Conservation (phyloP, 2,888 invertebrate genomes). For the Polydrusus tereticollis region DNA sequence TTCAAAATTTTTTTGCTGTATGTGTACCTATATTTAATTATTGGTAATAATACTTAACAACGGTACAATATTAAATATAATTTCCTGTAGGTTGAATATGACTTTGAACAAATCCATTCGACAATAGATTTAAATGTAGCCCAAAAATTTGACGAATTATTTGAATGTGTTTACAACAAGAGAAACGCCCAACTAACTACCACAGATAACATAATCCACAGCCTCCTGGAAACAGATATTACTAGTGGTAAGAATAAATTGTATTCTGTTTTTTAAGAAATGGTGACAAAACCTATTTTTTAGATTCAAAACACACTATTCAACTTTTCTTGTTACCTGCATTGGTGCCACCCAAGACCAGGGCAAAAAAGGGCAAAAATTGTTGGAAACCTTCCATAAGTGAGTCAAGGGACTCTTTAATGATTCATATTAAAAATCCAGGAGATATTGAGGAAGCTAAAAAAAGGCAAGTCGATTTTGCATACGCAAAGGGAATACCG, state of each 20-base stretch:
- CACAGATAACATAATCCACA: too few relatives aligned
- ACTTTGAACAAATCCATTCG: constrained; percentile 6
- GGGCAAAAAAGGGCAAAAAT: not conserved
- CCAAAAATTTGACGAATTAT: not conserved
- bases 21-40: too few relatives aligned
- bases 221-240: not conserved
- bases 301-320: not conserved
- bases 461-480: not conserved
- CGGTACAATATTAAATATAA: too few relatives aligned
- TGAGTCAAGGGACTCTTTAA: not conserved
- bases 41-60: too few relatives aligned
- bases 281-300: not conserved
- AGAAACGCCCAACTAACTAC: too few relatives aligned
- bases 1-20: too few relatives aligned
- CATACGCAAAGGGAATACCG: not conserved
- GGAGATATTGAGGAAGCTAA: not conserved
- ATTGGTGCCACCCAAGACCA: not conserved
- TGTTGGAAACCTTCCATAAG: not conserved
- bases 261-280: too few relatives aligned
- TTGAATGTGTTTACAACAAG: not conserved
- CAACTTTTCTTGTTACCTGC: not conserved
- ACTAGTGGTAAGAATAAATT: too few relatives aligned
- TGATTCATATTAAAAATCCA: not conserved
- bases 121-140: not conserved
- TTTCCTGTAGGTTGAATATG: not conserved